phyloP scores from a whole-genome alignment of 1,140 invertebrate genomes.

The Harpegnathos saltator region DNA sequence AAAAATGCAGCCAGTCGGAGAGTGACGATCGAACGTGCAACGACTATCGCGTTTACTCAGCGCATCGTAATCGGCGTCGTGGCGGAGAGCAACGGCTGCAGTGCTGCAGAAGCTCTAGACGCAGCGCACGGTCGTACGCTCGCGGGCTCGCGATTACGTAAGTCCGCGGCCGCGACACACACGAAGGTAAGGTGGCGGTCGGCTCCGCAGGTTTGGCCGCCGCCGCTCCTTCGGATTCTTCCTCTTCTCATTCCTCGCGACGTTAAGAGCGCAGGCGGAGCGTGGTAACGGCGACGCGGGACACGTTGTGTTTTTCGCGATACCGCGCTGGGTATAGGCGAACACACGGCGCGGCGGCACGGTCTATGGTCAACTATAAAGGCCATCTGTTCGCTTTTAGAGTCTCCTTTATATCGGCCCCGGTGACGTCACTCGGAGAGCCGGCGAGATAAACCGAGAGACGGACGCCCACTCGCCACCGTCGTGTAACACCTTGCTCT shows the following conservation, averaged over 20 bases:
- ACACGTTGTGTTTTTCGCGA: constrained; percentile 67
- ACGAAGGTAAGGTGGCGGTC: background rate
- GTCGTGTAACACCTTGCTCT: constrained; percentile 60
- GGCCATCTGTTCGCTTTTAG: constrained; percentile 81
- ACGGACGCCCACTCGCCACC: constrained; percentile 71
- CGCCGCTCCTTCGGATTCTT: background rate
- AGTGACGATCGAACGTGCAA: background rate
- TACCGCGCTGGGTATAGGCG: constrained; percentile 54
- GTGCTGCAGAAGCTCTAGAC: background rate
- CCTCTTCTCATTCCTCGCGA: background rate
- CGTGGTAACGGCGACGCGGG: constrained; percentile 49
- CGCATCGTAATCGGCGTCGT: background rate
- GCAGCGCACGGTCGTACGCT: background rate
- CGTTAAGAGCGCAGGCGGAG: background rate
- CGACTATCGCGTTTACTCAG: background rate
- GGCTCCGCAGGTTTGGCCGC: background rate
- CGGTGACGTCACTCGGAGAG: constrained; percentile 76
- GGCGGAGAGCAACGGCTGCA: background rate
- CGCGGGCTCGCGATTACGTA: constrained; percentile 27
- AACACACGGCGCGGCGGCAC: constrained; percentile 29
- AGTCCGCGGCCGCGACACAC: background rate
- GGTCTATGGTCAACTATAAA: constrained; percentile 76
- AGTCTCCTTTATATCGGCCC: constrained; percentile 70
- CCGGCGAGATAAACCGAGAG: constrained; percentile 62
- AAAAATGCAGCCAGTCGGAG: background rate